A percentile compares a stretch with the other conserved stretches of the same genome.
These are phyloP conservation scores for Tangara arthus DNA, from an alignment of 2,797 vertebrate species.

Conservation along the genomic window DNA sequence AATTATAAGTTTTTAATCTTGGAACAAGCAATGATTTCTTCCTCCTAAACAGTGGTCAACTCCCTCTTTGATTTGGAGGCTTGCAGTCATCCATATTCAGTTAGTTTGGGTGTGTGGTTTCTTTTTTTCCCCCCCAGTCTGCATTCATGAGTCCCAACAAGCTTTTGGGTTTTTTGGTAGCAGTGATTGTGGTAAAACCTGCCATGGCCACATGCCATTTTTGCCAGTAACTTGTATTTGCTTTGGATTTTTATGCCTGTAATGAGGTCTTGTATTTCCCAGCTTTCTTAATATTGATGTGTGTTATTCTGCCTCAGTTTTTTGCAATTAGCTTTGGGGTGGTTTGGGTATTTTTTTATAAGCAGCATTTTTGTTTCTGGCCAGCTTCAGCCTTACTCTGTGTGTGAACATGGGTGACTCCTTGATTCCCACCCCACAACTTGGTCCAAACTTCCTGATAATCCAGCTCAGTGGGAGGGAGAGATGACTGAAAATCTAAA, in stretches of 20 bases:
- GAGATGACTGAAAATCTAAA: background rate
- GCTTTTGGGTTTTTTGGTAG: background rate
- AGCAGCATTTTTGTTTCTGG: background rate
- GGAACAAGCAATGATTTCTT: conserved; percentile 57
- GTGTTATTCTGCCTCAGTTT: background rate
- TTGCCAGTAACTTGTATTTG: background rate
- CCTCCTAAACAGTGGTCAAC: conserved; percentile 18
- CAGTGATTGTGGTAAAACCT: background rate
- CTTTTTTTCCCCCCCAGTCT: background rate
- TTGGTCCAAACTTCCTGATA: background rate
- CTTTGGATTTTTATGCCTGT: background rate
- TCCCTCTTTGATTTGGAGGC: conserved; percentile 23
- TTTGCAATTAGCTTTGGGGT: background rate
- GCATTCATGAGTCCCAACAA: background rate
- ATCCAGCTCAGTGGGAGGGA: background rate
- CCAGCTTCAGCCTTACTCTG: background rate
- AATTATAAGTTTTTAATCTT: conserved; percentile 59
- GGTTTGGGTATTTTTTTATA: background rate
- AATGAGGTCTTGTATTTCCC: background rate
- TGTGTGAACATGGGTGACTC: background rate
- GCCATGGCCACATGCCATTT: background rate
- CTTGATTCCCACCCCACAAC: background rate
- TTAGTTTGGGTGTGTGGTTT: conserved; percentile 1
- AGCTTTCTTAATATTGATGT: background rate
- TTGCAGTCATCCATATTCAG: conserved; percentile 43